A percentile compares a stretch with the other conserved stretches of the same genome.
Conservation (phyloP, 2,797 vertebrate species). For the Picus viridis region DNA sequence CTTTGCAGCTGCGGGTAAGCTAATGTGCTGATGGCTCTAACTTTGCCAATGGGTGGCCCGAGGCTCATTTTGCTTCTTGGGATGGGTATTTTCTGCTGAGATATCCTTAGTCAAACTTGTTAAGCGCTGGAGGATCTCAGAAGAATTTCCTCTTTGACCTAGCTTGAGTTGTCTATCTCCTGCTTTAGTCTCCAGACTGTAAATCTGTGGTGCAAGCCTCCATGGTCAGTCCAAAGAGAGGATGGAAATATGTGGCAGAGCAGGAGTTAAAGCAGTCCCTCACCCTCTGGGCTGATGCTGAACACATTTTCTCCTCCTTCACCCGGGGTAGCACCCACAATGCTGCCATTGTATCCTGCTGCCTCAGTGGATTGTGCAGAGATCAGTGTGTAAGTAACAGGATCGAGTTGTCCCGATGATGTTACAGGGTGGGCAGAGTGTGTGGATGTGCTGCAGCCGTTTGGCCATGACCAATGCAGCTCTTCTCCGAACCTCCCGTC, state of each 20-base stretch:
- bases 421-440: not conserved
- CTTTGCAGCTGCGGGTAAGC: not conserved
- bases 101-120: not conserved
- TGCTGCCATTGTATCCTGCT: not conserved
- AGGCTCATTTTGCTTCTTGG: not conserved
- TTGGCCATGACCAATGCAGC: not conserved
- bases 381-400: not conserved
- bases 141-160: not conserved
- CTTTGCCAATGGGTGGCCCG: rapidly evolving
- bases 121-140: not conserved
- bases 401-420: rapidly evolving
- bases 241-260: not conserved
- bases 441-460: not conserved
- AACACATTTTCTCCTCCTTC: rapidly evolving
- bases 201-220: not conserved
- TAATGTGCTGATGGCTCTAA: not conserved
- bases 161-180: rapidly evolving
- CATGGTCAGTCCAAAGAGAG: rapidly evolving
- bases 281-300: not conserved
- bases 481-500: not conserved
- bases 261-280: not conserved
- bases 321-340: not conserved
- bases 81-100: not conserved
- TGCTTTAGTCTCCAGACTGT: not conserved
- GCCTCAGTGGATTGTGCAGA: not conserved